A percentile compares a stretch with the other conserved stretches of the same genome.
phyloP scores from a whole-genome alignment of 2,113 vertebrate genomes.

The Aythya baeri region DNA sequence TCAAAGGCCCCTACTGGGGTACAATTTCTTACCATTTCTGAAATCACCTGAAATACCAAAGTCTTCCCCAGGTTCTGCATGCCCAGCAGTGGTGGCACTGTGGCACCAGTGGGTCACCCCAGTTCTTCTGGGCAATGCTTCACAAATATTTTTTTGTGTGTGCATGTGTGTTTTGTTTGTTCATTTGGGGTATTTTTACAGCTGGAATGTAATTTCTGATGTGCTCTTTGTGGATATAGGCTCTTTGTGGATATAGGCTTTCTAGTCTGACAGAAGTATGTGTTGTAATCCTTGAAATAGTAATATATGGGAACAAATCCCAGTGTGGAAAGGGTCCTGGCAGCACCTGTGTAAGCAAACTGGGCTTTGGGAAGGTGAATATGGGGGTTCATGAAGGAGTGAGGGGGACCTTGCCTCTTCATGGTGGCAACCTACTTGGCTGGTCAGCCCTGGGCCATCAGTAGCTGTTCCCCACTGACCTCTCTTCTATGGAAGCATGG shows the following conservation, averaged over 20 bases:
- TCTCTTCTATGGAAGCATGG: neutral
- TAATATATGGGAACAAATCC: neutral
- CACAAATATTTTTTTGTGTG: neutral
- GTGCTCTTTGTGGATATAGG: rapidly evolving
- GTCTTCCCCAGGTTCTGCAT: neutral
- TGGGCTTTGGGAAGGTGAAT: neutral
- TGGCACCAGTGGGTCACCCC: too few species aligned
- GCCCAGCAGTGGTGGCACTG: neutral
- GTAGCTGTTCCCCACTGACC: rapidly evolving
- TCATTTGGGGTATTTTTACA: neutral
- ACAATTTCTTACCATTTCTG: neutral
- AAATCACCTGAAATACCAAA: neutral
- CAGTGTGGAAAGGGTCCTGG: neutral
- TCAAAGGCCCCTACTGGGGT: neutral
- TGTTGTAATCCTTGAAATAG: neutral
- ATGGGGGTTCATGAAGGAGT: rapidly evolving
- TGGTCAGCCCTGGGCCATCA: rapidly evolving
- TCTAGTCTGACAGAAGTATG: neutral
- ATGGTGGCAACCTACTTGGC: neutral
- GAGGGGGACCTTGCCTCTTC: neutral
- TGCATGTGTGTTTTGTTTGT: neutral
- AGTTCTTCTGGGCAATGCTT: neutral
- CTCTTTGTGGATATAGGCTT: neutral
- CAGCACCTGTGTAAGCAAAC: neutral
- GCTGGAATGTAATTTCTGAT: neutral